phyloP scores from a whole-genome alignment of 2,113 vertebrate species.

The Oncorhynchus gorbuscha region DNA sequence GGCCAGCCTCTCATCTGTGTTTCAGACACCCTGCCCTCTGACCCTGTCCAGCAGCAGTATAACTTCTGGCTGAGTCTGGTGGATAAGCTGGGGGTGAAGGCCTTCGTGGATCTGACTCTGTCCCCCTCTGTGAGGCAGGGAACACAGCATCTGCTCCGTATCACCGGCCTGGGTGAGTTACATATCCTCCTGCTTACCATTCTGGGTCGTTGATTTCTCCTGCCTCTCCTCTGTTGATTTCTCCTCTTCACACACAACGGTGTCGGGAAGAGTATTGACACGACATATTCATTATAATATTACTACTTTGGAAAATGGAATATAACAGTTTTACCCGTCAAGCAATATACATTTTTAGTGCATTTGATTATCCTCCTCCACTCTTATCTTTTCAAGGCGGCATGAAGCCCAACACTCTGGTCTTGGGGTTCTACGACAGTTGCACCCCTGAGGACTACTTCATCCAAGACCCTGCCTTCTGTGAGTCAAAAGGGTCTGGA shows the following conservation, averaged over 20 bases:
- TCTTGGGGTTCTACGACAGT: conserved; percentile 88
- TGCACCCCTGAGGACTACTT: conserved; percentile 85
- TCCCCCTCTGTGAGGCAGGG: conserved; percentile 83
- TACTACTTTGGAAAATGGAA: not conserved
- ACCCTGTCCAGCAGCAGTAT: conserved; percentile 86
- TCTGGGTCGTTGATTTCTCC: not conserved
- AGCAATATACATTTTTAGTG: not conserved
- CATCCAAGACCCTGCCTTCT: conserved; percentile 82
- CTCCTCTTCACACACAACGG: too few relatives aligned
- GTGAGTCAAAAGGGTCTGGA: conserved; percentile 54
- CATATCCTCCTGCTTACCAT: not conserved
- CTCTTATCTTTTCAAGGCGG: conserved; percentile 71
- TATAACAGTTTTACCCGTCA: too few relatives aligned
- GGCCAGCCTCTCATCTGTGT: not conserved
- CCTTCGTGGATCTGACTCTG: conserved; percentile 86
- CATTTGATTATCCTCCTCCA: not conserved
- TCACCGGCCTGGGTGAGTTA: conserved; percentile 82
- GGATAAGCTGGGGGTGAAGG: conserved; percentile 86
- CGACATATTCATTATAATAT: not conserved
- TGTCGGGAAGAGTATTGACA: too few relatives aligned
- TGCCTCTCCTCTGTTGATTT: too few relatives aligned
- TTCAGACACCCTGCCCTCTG: conserved; percentile 77
- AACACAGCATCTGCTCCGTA: conserved; percentile 85
- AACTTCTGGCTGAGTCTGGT: conserved; percentile 88
- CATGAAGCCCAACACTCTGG: conserved; percentile 90